phyloP scores from a whole-genome alignment of 2,888 invertebrate species.

The Cybosia mesomella region DNA sequence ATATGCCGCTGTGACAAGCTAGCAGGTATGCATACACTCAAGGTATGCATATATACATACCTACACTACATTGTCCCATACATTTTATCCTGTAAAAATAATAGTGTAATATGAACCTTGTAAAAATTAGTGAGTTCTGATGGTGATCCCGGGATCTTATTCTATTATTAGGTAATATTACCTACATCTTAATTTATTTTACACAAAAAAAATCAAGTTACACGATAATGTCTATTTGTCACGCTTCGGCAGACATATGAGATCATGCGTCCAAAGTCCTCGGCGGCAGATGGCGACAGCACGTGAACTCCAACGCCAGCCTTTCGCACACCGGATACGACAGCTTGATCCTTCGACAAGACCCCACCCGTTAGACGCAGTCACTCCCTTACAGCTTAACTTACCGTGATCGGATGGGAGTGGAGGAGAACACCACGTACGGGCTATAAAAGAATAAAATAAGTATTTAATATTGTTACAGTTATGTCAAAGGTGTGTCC shows the following conservation, averaged over 20 bases:
- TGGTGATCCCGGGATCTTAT: too few relatives aligned
- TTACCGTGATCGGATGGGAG: conserved; percentile 69
- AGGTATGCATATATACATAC: too few relatives aligned
- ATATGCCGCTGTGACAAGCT: too few relatives aligned
- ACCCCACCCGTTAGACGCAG: conserved; percentile 51
- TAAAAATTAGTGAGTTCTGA: too few relatives aligned
- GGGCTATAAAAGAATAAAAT: conserved; percentile 55
- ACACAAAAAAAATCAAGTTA: conserved; percentile 11
- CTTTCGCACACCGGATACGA: conserved; percentile 68
- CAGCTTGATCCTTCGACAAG: conserved; percentile 75
- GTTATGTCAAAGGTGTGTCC: too few relatives aligned
- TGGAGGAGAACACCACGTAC: conserved; percentile 68
- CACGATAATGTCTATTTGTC: background rate
- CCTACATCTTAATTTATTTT: background rate
- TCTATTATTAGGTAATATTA: background rate
- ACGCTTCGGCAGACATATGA: conserved; percentile 61
- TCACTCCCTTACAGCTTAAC: conserved; percentile 71
- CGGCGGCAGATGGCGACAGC: conserved; percentile 67
- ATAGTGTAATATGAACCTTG: too few relatives aligned
- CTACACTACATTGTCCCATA: too few relatives aligned
- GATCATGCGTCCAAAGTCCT: conserved; percentile 70
- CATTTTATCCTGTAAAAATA: too few relatives aligned
- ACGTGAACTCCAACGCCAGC: conserved; percentile 64
- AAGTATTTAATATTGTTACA: background rate
- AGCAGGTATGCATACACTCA: too few relatives aligned